Conservation (phyloP, 2,888 invertebrate genomes). For the Aleiodes testaceus region DNA sequence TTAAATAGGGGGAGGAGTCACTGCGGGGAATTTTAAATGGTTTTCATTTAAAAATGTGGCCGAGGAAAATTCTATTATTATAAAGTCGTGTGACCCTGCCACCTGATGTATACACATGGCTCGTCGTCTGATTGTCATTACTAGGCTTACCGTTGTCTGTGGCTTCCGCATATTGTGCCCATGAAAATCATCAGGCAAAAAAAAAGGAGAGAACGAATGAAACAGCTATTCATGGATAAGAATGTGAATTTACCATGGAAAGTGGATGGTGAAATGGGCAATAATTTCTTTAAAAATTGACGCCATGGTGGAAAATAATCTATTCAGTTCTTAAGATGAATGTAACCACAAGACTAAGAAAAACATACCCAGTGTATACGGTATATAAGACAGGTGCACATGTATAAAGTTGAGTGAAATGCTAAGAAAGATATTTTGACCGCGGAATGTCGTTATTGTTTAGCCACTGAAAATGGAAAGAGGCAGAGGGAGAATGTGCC, state of each 20-base stretch:
- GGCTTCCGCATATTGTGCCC: slow-evolving; percentile 23
- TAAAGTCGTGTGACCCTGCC: slow-evolving; percentile 46
- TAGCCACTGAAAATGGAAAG: slow-evolving; percentile 17
- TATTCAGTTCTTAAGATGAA: slow-evolving; percentile 27
- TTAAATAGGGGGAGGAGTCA: not conserved
- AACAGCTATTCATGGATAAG: not conserved
- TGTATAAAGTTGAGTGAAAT: slow-evolving; percentile 10
- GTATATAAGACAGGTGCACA: slow-evolving; percentile 13
- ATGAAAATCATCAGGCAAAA: slow-evolving; percentile 2
- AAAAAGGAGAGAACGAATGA: not conserved
- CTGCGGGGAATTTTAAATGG: slow-evolving; percentile 4
- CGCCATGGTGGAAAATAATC: slow-evolving; percentile 1
- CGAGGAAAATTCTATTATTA: slow-evolving; percentile 4
- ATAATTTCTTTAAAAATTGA: slow-evolving; percentile 22
- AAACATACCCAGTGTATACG: not conserved
- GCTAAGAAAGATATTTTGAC: slow-evolving; percentile 39
- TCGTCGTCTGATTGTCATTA: slow-evolving; percentile 65
- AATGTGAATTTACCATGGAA: slow-evolving; percentile 35
- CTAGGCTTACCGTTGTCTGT: slow-evolving; percentile 40
- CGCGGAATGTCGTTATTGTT: slow-evolving; percentile 46
- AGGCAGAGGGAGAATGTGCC: not conserved
- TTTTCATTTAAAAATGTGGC: not conserved
- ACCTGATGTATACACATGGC: slow-evolving; percentile 57
- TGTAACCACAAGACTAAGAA: not conserved
- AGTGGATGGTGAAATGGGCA: slow-evolving; percentile 37